Conservation (phyloP, 2,888 invertebrate genomes). For the Ectropis crepuscularia region DNA sequence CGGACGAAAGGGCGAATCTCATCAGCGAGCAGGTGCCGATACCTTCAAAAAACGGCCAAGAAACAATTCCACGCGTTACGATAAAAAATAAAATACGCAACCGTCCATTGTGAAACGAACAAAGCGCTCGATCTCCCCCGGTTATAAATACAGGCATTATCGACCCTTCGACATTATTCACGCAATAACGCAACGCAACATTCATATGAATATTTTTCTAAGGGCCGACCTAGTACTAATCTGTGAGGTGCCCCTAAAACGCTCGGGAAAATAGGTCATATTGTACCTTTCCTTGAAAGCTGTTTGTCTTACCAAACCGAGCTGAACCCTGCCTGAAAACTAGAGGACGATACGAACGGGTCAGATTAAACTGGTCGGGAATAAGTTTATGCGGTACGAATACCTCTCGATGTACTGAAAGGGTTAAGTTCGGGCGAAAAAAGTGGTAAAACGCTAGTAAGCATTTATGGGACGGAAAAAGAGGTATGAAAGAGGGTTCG, state of each 20-base stretch:
- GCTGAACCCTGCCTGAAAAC: slow-evolving; percentile 38
- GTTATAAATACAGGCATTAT: slow-evolving; percentile 47
- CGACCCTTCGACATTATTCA: slow-evolving; percentile 47
- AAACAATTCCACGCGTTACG: slow-evolving; percentile 26
- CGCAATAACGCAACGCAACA: slow-evolving; percentile 59
- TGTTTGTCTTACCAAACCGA: slow-evolving; percentile 48
- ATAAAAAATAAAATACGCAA: slow-evolving; percentile 35
- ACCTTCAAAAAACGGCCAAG: slow-evolving; percentile 22
- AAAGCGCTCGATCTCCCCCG: slow-evolving; percentile 41
- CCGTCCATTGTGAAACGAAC: slow-evolving; percentile 41
- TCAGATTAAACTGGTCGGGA: slow-evolving; percentile 51
- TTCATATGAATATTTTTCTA: slow-evolving; percentile 66
- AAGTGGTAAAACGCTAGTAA: slow-evolving; percentile 71
- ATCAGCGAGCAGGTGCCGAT: not conserved
- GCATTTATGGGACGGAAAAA: slow-evolving; percentile 68
- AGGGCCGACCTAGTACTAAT: slow-evolving; percentile 64
- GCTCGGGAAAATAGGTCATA: slow-evolving; percentile 68
- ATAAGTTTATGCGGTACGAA: slow-evolving; percentile 70
- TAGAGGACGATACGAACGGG: slow-evolving; percentile 14
- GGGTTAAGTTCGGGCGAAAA: slow-evolving; percentile 65
- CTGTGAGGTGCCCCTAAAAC: slow-evolving; percentile 64
- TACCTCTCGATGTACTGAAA: slow-evolving; percentile 67
- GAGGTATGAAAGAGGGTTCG: slow-evolving; percentile 58
- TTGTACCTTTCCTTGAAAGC: slow-evolving; percentile 66
- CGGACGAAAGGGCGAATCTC: not conserved